Conservation (phyloP, 1,140 invertebrate genomes). For the Brachionus paranguensis region DNA sequence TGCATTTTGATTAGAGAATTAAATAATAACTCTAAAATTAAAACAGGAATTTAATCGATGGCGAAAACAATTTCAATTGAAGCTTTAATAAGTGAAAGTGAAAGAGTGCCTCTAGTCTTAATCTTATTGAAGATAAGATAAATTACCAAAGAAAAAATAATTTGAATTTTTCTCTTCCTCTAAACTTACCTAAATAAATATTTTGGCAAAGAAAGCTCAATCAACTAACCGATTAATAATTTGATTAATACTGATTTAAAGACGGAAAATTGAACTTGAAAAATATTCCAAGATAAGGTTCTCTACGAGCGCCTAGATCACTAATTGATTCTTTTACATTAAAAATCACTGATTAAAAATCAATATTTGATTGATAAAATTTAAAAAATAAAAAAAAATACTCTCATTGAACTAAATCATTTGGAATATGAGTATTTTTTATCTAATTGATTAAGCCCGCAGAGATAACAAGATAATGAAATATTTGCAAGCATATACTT, state of each 20-base stretch:
- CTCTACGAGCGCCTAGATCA: background rate
- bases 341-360: constrained; percentile 20
- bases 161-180: background rate
- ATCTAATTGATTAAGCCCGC: constrained; percentile 21
- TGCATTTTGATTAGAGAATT: background rate
- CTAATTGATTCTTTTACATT: background rate
- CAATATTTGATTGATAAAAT: constrained; percentile 36
- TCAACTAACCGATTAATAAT: background rate
- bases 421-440: constrained; percentile 35
- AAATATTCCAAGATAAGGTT: constrained; percentile 22
- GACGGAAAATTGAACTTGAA: background rate
- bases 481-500: background rate
- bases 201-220: background rate
- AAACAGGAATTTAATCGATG: constrained; percentile 9
- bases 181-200: constrained; percentile 36
- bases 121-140: constrained; percentile 26
- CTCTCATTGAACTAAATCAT: background rate
- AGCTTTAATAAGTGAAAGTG: constrained; percentile 21
- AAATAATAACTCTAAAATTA: background rate
- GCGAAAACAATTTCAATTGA: background rate
- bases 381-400: background rate
- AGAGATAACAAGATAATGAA: constrained; percentile 7
- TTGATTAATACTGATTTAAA: background rate
- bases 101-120: background rate
- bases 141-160: background rate